These are phyloP conservation scores for Camponotus vicinus DNA, from an alignment of 1,140 invertebrate species.

Conservation along the genomic window DNA sequence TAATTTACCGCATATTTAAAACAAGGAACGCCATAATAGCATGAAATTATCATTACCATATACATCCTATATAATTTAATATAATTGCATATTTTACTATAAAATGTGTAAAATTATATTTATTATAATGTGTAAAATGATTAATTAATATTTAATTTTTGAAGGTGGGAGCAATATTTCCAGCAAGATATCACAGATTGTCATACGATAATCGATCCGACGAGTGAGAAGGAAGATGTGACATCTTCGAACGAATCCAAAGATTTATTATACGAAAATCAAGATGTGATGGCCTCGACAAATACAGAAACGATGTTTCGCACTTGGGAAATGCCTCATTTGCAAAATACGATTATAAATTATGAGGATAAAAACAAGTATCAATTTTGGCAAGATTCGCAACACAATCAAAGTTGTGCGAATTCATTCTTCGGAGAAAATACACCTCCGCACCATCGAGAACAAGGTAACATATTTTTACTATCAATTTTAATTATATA, in stretches of 20 bases:
- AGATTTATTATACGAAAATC: slow-evolving; percentile 48
- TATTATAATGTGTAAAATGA: no score
- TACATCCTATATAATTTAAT: background rate
- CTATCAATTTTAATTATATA: background rate
- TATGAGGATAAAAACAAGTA: slow-evolving; percentile 58
- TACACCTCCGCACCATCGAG: slow-evolving; percentile 25
- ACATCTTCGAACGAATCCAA: slow-evolving; percentile 9
- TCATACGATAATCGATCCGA: slow-evolving; percentile 13
- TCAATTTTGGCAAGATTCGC: slow-evolving; percentile 57
- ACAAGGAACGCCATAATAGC: background rate
- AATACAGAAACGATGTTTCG: slow-evolving; percentile 60
- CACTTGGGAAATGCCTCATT: slow-evolving; percentile 69
- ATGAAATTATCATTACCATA: background rate
- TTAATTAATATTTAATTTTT: background rate
- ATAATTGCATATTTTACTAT: background rate
- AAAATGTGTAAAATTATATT: no score
- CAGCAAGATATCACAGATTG: slow-evolving; percentile 45
- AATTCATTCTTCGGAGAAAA: slow-evolving; percentile 51
- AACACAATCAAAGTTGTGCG: slow-evolving; percentile 5
- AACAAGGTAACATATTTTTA: slow-evolving; percentile 64
- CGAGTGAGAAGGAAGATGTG: background rate
- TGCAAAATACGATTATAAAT: slow-evolving; percentile 24
- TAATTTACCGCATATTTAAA: background rate
- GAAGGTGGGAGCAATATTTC: slow-evolving; percentile 68
- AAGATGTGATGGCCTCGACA: slow-evolving; percentile 38